These are phyloP conservation scores for Dilophus febrilis DNA, from an alignment of 2,888 invertebrate species.

Conservation along the genomic window DNA sequence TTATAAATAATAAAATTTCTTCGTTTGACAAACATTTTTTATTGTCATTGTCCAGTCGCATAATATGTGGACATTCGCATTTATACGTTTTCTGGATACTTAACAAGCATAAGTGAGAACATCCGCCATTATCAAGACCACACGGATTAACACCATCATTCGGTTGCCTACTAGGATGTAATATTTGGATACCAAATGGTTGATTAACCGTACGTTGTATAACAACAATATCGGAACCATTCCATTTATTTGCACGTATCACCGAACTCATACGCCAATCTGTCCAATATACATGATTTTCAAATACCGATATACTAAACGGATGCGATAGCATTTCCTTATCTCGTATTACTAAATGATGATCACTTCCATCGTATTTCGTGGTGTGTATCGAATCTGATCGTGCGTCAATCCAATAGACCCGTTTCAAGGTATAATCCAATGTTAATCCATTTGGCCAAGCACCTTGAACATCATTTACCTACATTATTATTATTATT, in stretches of 20 bases:
- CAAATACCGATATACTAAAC: slow-evolving; percentile 74
- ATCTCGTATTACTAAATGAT: slow-evolving; percentile 38
- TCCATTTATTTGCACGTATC: slow-evolving; percentile 76
- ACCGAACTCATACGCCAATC: slow-evolving; percentile 84
- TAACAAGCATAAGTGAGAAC: slow-evolving; percentile 66
- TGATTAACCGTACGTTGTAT: slow-evolving; percentile 71
- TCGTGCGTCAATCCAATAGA: slow-evolving; percentile 79
- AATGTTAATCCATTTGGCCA: slow-evolving; percentile 76
- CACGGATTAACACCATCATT: slow-evolving; percentile 42
- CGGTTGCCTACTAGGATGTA: slow-evolving; percentile 62
- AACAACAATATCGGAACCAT: slow-evolving; percentile 56
- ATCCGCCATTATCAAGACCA: slow-evolving; percentile 49
- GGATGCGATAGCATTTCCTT: slow-evolving; percentile 70
- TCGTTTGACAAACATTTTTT: slow-evolving; percentile 49
- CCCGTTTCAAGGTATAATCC: slow-evolving; percentile 52
- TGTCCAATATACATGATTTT: slow-evolving; percentile 81
- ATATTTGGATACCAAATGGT: slow-evolving; percentile 77
- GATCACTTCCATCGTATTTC: slow-evolving; percentile 60
- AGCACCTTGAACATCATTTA: slow-evolving; percentile 36
- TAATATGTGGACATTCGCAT: slow-evolving; percentile 78
- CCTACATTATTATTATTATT: slow-evolving; percentile 16
- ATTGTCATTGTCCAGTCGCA: slow-evolving; percentile 50
- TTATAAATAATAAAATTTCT: slow-evolving; percentile 58
- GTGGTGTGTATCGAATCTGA: slow-evolving; percentile 77
- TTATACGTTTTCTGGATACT: slow-evolving; percentile 41